Evolutionary conservation across 2,888 invertebrate species (phyloP).

Genomic region (Noctua comes): DNA sequence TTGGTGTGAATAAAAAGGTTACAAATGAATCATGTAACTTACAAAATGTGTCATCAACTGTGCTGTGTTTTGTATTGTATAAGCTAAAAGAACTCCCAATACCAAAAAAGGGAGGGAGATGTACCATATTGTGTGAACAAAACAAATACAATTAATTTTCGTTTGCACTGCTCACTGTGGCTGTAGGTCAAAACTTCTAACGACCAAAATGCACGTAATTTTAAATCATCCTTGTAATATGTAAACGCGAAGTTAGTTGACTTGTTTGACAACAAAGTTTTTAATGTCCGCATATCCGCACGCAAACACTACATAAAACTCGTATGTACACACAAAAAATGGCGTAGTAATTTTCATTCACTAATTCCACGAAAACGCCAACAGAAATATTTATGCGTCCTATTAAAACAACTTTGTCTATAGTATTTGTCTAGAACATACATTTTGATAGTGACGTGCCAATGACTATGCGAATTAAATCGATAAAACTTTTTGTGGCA

Average conservation of each 20-base stretch:
- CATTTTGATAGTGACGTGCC: conserved; percentile 45
- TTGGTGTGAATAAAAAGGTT: conserved; percentile 23
- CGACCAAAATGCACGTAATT: conserved; percentile 11
- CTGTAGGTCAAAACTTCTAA: neutral
- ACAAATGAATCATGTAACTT: conserved; percentile 21
- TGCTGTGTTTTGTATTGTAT: neutral
- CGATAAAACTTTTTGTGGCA: conserved; percentile 33
- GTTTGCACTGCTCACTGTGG: neutral
- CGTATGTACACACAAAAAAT: conserved; percentile 41
- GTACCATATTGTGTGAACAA: neutral
- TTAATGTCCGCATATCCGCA: conserved; percentile 33
- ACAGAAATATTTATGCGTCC: conserved; percentile 44
- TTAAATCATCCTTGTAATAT: conserved; percentile 37
- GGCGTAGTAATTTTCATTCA: conserved; percentile 54
- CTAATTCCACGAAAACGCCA: conserved; percentile 29
- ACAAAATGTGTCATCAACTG: conserved; percentile 3
- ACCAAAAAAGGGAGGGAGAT: neutral
- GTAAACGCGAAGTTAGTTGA: conserved; percentile 4
- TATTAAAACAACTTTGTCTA: conserved; percentile 32
- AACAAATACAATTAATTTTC: neutral
- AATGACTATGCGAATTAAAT: conserved; percentile 19
- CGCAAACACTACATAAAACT: conserved; percentile 51
- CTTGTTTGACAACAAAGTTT: conserved; percentile 49
- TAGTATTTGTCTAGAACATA: conserved; percentile 46
- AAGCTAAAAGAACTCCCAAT: neutral